Evolutionary conservation across 2,888 invertebrate species (phyloP).

Genomic region (Leptopilina syphax): DNA sequence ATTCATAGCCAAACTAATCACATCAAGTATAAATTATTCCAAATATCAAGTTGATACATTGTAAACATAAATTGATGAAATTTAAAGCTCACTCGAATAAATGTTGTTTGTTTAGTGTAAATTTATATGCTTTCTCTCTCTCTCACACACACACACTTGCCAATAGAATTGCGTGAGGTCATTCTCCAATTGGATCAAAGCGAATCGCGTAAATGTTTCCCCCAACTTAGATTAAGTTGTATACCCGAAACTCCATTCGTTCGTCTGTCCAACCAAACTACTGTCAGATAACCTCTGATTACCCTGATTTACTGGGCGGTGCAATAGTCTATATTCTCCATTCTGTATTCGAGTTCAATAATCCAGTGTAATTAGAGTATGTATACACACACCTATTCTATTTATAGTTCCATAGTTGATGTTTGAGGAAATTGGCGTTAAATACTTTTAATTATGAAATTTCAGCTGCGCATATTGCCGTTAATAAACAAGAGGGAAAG

Average conservation of each 20-base stretch:
- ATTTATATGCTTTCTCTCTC: neutral
- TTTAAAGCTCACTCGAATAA: too few relatives aligned
- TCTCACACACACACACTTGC: neutral
- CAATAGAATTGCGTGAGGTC: conserved; percentile 11
- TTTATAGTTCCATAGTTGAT: conserved; percentile 32
- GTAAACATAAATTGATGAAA: too few relatives aligned
- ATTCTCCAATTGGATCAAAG: conserved; percentile 28
- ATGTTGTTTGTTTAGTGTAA: neutral
- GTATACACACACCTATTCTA: conserved; percentile 54
- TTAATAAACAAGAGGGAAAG: neutral
- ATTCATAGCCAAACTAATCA: too few relatives aligned
- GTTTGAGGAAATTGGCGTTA: neutral
- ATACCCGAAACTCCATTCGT: conserved; percentile 56
- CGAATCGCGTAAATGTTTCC: conserved; percentile 51
- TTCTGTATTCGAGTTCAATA: conserved; percentile 52
- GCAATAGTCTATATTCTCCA: conserved; percentile 52
- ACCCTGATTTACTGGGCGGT: conserved; percentile 63
- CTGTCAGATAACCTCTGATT: conserved; percentile 66
- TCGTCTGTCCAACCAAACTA: conserved; percentile 59
- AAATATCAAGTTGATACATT: too few relatives aligned
- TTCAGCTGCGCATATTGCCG: neutral
- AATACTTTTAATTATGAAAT: conserved; percentile 14
- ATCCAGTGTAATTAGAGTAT: conserved; percentile 52
- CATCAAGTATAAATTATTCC: too few relatives aligned
- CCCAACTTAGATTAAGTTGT: conserved; percentile 68